phyloP scores from a whole-genome alignment of 2,888 invertebrate species.

The Cyclophora albipunctata region DNA sequence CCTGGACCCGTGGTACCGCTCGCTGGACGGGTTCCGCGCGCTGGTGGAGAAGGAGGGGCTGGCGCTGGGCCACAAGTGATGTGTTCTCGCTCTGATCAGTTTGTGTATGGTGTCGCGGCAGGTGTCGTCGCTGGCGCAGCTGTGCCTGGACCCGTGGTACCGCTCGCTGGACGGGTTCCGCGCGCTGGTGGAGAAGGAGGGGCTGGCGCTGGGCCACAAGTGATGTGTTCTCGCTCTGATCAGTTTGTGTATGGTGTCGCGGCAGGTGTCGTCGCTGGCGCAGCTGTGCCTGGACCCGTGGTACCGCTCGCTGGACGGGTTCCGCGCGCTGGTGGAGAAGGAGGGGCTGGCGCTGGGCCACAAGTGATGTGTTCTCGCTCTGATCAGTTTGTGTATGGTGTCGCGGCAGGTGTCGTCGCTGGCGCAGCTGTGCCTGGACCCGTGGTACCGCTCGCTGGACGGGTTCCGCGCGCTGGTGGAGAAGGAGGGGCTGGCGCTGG shows the following conservation, averaged over 20 bases:
- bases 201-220: conserved; percentile 96
- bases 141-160: conserved; percentile 97
- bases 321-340: conserved; percentile 93
- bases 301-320: conserved; percentile 95
- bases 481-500: conserved; percentile 98
- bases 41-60: conserved; percentile 99
- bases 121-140: conserved; percentile 93
- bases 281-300: conserved; percentile 97
- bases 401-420: conserved; percentile 83
- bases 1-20: conserved; percentile 96
- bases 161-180: conserved; percentile 95
- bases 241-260: conserved; percentile 1
- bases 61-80: conserved; percentile 91
- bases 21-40: conserved; percentile 92
- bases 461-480: conserved; percentile 94
- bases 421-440: conserved; percentile 96
- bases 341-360: conserved; percentile 99
- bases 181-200: conserved; percentile 96
- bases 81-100: too few species aligned
- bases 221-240: conserved; percentile 37
- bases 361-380: conserved; percentile 54
- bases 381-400: too few species aligned
- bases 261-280: conserved; percentile 88
- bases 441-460: conserved; percentile 94
- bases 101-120: conserved; percentile 31